Percentiles rank a stretch among this genome's conserved stretches.
Conservation (phyloP, 2,113 vertebrate genomes). For the Sinosuthora webbiana region DNA sequence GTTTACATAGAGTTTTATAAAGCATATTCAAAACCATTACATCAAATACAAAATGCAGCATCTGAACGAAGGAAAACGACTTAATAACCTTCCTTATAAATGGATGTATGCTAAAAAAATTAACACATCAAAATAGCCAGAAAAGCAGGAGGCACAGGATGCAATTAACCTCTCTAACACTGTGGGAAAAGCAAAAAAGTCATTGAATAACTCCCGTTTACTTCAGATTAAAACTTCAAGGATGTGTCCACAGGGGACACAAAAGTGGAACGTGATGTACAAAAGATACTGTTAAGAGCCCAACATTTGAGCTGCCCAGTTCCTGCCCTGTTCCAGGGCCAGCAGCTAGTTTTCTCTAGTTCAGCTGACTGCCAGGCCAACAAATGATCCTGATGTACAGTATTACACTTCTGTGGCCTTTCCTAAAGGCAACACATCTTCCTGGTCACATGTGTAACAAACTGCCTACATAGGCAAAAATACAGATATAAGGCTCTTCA, state of each 20-base stretch:
- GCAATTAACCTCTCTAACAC: slow-evolving; percentile 17
- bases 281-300: neutral
- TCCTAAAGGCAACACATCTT: neutral
- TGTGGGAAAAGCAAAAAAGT: slow-evolving; percentile 16
- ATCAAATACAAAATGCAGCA: slow-evolving; percentile 6
- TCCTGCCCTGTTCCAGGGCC: neutral
- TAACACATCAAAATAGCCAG: slow-evolving; percentile 50
- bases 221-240: neutral
- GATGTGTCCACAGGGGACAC: neutral
- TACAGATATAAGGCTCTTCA: neutral
- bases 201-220: neutral
- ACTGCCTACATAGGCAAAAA: neutral
- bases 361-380: neutral
- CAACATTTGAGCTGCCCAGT: neutral
- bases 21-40: neutral
- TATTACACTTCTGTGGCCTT: neutral
- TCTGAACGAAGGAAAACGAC: neutral
- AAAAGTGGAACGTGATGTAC: neutral
- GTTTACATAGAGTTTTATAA: neutral
- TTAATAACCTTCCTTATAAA: slow-evolving; percentile 1
- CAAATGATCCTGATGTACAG: neutral
- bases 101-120: slow-evolving; percentile 19
- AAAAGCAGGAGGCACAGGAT: slow-evolving; percentile 48
- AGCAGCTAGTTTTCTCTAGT: neutral
- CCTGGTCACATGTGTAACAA: neutral